Conservation (phyloP, 2,888 invertebrate genomes). For the Ellobium chinense region DNA sequence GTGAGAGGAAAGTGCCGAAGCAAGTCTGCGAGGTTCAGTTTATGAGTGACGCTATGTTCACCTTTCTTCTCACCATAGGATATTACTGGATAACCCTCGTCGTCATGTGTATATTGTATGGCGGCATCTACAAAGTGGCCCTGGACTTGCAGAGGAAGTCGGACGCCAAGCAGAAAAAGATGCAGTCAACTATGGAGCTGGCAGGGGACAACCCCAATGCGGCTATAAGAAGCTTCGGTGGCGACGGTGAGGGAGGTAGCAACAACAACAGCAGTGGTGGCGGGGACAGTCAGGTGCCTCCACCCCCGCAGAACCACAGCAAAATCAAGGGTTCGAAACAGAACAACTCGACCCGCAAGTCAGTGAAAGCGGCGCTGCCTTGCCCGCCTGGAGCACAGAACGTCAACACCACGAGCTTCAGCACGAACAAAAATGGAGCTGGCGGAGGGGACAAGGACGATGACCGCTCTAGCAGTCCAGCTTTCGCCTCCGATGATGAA, state of each 20-base stretch:
- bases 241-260: slow-evolving; percentile 22
- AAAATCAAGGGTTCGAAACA: background rate
- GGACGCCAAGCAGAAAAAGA: slow-evolving; percentile 94
- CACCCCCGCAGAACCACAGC: background rate
- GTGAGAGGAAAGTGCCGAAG: slow-evolving; percentile 90
- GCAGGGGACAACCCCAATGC: slow-evolving; percentile 81
- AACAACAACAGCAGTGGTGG: slow-evolving; percentile 42
- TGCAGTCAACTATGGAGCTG: slow-evolving; percentile 75
- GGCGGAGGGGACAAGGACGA: slow-evolving; percentile 76
- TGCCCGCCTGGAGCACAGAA: slow-evolving; percentile 17
- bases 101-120: slow-evolving; percentile 96
- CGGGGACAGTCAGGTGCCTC: slow-evolving; percentile 18
- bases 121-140: slow-evolving; percentile 97
- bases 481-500: slow-evolving; percentile 97
- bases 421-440: slow-evolving; percentile 54
- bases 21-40: slow-evolving; percentile 98
- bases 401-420: slow-evolving; percentile 52
- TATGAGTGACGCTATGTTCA: slow-evolving; percentile 97
- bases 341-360: slow-evolving; percentile 25
- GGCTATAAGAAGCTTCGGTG: slow-evolving; percentile 10
- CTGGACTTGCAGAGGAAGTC: slow-evolving; percentile 98
- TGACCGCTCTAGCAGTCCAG: slow-evolving; percentile 93
- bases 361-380: slow-evolving; percentile 10
- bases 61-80: slow-evolving; percentile 96
- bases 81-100: slow-evolving; percentile 99